Conservation (phyloP, 1,140 invertebrate species). For the Drosophila tsacasi region DNA sequence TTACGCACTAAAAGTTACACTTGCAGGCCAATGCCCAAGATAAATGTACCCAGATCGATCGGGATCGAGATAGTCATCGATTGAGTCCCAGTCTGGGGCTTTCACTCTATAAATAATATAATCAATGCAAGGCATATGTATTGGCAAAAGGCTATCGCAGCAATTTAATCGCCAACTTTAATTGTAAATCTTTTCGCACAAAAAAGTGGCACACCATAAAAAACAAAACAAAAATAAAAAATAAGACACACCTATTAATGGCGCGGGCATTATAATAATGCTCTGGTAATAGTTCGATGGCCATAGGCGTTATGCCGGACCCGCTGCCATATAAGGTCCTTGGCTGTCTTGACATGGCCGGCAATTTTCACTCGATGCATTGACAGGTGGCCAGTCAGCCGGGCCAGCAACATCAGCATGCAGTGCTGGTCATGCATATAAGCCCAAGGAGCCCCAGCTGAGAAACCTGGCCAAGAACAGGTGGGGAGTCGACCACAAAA, state of each 20-base stretch:
- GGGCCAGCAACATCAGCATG: slow-evolving; percentile 22
- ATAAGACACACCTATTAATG: slow-evolving; percentile 50
- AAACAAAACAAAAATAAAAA: background rate
- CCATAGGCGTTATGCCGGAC: slow-evolving; percentile 67
- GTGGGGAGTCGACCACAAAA: slow-evolving; percentile 56
- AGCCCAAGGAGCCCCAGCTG: slow-evolving; percentile 20
- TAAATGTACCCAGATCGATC: slow-evolving; percentile 49
- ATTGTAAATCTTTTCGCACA: slow-evolving; percentile 73
- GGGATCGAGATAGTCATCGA: slow-evolving; percentile 64
- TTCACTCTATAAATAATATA: slow-evolving; percentile 71
- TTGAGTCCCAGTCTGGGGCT: slow-evolving; percentile 38
- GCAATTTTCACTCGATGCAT: slow-evolving; percentile 77
- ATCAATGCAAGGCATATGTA: slow-evolving; percentile 63
- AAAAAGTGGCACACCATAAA: slow-evolving; percentile 46
- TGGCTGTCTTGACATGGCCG: slow-evolving; percentile 54
- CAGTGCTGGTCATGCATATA: slow-evolving; percentile 27
- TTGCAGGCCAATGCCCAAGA: slow-evolving; percentile 64
- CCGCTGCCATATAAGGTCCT: slow-evolving; percentile 70
- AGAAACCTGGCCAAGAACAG: slow-evolving; percentile 15
- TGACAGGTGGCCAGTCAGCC: slow-evolving; percentile 61
- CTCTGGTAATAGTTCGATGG: slow-evolving; percentile 65
- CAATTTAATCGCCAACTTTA: slow-evolving; percentile 78
- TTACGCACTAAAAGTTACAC: slow-evolving; percentile 72
- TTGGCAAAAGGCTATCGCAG: slow-evolving; percentile 69
- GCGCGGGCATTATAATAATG: slow-evolving; percentile 73